Percentiles rank a stretch among this genome's conserved stretches.
Conservation (phyloP, 1,140 invertebrate species). For the Ectropis grisescens region DNA sequence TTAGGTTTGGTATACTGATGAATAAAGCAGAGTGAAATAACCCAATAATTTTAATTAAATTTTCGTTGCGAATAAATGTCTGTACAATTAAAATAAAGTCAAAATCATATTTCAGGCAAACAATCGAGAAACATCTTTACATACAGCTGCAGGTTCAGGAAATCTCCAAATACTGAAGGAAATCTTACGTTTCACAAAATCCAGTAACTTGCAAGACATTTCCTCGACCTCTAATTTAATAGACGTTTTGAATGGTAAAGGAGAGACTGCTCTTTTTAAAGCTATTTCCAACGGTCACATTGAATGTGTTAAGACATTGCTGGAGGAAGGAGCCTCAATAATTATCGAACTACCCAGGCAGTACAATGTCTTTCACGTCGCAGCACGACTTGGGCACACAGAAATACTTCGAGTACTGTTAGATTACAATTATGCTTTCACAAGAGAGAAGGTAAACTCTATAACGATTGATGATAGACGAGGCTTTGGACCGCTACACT, state of each 20-base stretch:
- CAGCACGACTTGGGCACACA: conserved; percentile 45
- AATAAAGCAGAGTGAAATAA: too few relatives aligned
- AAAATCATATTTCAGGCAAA: conserved; percentile 58
- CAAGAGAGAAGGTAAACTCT: conserved; percentile 31
- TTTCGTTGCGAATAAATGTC: not conserved
- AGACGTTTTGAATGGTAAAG: conserved; percentile 48
- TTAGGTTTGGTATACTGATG: too few relatives aligned
- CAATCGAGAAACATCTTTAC: conserved; percentile 71
- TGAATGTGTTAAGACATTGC: conserved; percentile 57
- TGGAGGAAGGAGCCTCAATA: conserved; percentile 63
- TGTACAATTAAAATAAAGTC: not conserved
- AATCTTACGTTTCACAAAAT: conserved; percentile 71
- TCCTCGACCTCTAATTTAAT: too few relatives aligned
- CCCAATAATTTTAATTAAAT: too few relatives aligned
- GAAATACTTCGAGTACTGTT: conserved; percentile 55
- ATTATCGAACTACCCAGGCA: conserved; percentile 42
- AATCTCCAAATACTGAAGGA: conserved; percentile 74
- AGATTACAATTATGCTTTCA: conserved; percentile 26
- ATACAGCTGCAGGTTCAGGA: conserved; percentile 71
- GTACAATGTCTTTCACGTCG: conserved; percentile 53
- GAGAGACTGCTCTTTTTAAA: conserved; percentile 70
- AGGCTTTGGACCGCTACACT: conserved; percentile 76
- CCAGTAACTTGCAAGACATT: conserved; percentile 33
- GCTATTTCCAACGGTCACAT: conserved; percentile 58
- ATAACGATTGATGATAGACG: conserved; percentile 29